Conservation (phyloP, 2,797 vertebrate species). For the Chelon labrosus region DNA sequence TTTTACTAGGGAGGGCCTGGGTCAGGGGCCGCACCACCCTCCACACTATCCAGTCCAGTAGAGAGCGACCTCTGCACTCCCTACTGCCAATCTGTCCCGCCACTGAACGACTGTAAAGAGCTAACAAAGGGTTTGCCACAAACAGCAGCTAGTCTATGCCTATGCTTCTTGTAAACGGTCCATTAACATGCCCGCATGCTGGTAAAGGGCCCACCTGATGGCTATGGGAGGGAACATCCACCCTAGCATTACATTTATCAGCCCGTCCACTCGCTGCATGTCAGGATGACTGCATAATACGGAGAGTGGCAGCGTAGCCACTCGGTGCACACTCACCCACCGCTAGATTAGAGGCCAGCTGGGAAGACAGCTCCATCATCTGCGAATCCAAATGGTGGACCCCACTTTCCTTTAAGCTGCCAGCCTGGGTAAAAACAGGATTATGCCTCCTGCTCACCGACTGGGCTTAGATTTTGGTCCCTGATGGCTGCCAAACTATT, state of each 20-base stretch:
- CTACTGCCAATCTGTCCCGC: conserved; percentile 11
- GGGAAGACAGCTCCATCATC: conserved; percentile 81
- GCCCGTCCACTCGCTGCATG: conserved; percentile 54
- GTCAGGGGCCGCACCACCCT: background rate
- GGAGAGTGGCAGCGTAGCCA: conserved; percentile 58
- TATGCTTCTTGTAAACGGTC: conserved; percentile 26
- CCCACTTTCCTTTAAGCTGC: conserved; percentile 77
- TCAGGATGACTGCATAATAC: conserved; percentile 61
- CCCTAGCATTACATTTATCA: conserved; percentile 51
- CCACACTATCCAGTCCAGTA: background rate
- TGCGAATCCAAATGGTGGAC: conserved; percentile 82
- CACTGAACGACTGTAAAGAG: conserved; percentile 6
- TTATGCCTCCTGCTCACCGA: conserved; percentile 79
- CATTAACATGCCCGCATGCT: conserved; percentile 18
- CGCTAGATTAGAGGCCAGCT: conserved; percentile 81
- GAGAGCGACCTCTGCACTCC: conserved; percentile 4
- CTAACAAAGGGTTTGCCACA: background rate
- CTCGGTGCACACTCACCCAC: conserved; percentile 58
- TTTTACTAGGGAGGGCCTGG: background rate
- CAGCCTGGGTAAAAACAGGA: conserved; percentile 81
- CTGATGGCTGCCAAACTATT: conserved; percentile 67
- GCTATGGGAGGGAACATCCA: conserved; percentile 22
- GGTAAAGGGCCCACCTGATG: conserved; percentile 43
- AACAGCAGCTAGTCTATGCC: conserved; percentile 3
- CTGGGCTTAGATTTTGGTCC: conserved; percentile 73